Percentiles rank a stretch among this genome's conserved stretches.
phyloP scores from a whole-genome alignment of 2,113 vertebrate species.

The Rhadina sibilatrix region DNA sequence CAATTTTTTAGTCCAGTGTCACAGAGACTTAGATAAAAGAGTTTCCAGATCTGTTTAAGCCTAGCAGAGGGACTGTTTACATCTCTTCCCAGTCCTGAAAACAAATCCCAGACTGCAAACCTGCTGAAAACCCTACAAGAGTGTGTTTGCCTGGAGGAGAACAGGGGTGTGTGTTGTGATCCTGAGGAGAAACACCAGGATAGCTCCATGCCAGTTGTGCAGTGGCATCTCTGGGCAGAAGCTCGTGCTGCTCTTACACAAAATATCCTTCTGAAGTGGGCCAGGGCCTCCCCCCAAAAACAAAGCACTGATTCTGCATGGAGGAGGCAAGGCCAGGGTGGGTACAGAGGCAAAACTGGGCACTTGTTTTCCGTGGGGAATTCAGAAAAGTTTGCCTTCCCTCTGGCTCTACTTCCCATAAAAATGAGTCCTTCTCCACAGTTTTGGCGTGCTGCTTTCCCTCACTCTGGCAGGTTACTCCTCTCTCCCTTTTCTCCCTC shows the following conservation, averaged over 20 bases:
- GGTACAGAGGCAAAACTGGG: background rate
- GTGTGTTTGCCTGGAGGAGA: background rate
- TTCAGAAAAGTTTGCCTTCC: background rate
- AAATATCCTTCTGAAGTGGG: background rate
- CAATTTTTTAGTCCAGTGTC: fast-evolving
- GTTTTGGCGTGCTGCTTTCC: background rate
- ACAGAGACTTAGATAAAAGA: background rate
- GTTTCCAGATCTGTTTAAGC: background rate
- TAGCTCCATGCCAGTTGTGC: background rate
- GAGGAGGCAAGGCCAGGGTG: background rate
- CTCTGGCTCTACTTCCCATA: background rate
- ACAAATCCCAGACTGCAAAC: conserved; percentile 15
- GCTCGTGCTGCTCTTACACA: background rate
- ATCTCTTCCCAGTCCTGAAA: conserved; percentile 29
- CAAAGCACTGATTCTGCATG: background rate
- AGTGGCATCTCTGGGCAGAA: conserved; percentile 30
- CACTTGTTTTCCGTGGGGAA: background rate
- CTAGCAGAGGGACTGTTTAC: background rate
- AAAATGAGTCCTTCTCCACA: background rate
- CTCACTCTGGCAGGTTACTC: background rate
- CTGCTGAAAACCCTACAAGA: background rate
- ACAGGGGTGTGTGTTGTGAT: background rate
- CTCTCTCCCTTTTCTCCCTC: background rate
- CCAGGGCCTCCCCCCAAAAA: background rate
- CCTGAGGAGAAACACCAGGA: background rate